Evolutionary conservation across 2,113 vertebrate species (phyloP), one percentile per base, ranked within the genome.

Genomic region (Malurus melanocephalus): DNA sequence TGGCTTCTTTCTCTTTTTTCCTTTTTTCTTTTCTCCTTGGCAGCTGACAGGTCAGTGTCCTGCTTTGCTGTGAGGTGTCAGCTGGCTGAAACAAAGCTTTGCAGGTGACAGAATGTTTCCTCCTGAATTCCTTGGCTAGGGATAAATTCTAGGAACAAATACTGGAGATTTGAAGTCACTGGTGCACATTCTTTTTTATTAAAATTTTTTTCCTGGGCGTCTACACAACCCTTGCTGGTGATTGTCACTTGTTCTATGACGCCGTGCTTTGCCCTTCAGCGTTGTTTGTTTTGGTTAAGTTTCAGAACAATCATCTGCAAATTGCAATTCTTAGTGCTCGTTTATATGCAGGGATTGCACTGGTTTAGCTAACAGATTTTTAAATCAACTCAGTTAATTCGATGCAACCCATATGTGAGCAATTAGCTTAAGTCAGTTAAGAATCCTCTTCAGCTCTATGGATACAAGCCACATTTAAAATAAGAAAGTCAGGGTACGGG

Each of bases 361-460:
- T 81, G 85, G 81, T 92, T 93, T 94, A 90, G 80, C 65, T 33
- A 84, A 73, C 81, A 86, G 88, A 86, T 93, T 94, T 95, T 93
- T 88, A 87, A 93, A 93, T 90, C 83, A 75, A 28, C 85, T 88
- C 74, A 48, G 80, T 76, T 93, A 91, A 93, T 92, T 93, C 3
- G 0, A 38, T 93, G 88, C 88, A 91, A 84, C 51, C 90, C 90
- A 86, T 92, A 94, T 95, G 93, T 88, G 83, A 86, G 86, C 88
- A 94, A 94, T 93, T 95, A 94, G 23, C 76, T 89, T 65, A 86
- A 96, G 82, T 89, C 88, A 86, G 73, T 93, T 89, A 93, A 91
- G 59, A 89, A 88, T 78, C 79, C 57, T 93, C 65, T 86, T 67
- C 90, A 89, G 52, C 64, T 93, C 57, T 69, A 8, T 81, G 83